These are phyloP conservation scores for Physocephala rufipes DNA, from an alignment of 2,888 invertebrate genomes.

Conservation along the genomic window DNA sequence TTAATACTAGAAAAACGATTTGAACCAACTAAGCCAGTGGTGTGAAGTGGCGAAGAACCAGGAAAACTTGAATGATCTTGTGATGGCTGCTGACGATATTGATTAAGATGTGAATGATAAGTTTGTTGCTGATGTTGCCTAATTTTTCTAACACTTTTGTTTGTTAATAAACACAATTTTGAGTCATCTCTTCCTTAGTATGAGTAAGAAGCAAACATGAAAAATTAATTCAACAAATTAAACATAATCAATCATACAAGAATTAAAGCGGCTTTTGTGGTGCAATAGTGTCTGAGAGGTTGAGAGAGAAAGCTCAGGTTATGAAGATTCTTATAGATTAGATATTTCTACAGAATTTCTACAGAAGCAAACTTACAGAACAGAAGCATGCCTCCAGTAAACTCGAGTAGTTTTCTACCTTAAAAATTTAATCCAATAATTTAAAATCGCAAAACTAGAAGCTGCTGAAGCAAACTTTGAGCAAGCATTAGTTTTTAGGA, in stretches of 20 bases:
- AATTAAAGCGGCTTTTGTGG: slow-evolving; percentile 38
- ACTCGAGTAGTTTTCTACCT: too few species aligned
- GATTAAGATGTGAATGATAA: slow-evolving; percentile 41
- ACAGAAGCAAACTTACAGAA: slow-evolving; percentile 12
- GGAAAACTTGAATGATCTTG: slow-evolving; percentile 31
- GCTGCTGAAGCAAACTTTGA: not conserved
- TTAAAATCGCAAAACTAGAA: too few species aligned
- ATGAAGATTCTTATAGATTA: not conserved
- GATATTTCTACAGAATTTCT: not conserved
- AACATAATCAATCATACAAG: slow-evolving; percentile 33
- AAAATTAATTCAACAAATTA: slow-evolving; percentile 33
- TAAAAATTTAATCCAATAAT: too few species aligned
- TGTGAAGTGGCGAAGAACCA: slow-evolving; percentile 50
- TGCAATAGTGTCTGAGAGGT: slow-evolving; percentile 29
- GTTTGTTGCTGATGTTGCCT: slow-evolving; percentile 46
- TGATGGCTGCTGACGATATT: slow-evolving; percentile 44
- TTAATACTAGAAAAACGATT: slow-evolving; percentile 51
- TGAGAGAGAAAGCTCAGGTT: slow-evolving; percentile 29
- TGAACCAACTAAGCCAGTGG: slow-evolving; percentile 39
- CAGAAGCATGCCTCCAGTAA: slow-evolving; percentile 3
- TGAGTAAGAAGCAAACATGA: not conserved
- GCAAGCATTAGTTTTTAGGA: not conserved
- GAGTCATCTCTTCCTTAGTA: too few species aligned
- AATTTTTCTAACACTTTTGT: too few species aligned
- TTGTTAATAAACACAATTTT: too few species aligned